Conservation (phyloP, 2,888 invertebrate genomes). For the Andrena chrysosceles region DNA sequence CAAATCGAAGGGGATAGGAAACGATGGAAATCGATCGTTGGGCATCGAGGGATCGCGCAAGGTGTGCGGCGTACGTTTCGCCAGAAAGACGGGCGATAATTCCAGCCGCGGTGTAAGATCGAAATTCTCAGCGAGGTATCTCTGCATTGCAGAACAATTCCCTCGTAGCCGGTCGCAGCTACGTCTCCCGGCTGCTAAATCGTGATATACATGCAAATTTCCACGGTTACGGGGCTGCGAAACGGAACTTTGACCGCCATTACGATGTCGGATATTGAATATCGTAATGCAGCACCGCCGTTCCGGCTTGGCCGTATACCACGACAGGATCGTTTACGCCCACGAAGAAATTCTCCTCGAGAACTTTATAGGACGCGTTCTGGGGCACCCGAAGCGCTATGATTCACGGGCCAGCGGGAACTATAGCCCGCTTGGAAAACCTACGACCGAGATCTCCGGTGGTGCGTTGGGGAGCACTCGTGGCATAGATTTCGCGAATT, state of each 20-base stretch:
- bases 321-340: conserved; percentile 61
- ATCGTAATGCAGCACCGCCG: conserved; percentile 68
- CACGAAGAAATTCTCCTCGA: conserved; percentile 61
- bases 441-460: neutral
- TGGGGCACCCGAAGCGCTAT: conserved; percentile 33
- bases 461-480: neutral
- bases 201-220: conserved; percentile 77
- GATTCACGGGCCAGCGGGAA: conserved; percentile 42
- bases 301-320: conserved; percentile 50
- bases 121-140: conserved; percentile 44
- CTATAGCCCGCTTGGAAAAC: neutral
- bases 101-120: conserved; percentile 32
- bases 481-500: conserved; percentile 15
- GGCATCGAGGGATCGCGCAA: neutral
- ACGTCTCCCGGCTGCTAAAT: conserved; percentile 63
- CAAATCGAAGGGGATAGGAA: neutral
- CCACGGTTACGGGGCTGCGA: conserved; percentile 52
- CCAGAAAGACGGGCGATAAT: conserved; percentile 35
- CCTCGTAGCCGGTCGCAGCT: conserved; percentile 32
- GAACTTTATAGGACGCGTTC: conserved; percentile 57
- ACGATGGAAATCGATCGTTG: conserved; percentile 25
- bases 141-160: conserved; percentile 60
- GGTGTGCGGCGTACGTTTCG: conserved; percentile 5
- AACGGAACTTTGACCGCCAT: conserved; percentile 74
- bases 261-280: conserved; percentile 73